These are phyloP conservation scores for Zoanthus sociatus DNA, from an alignment of 92 coral and sea anemone genomes.

Conservation along the genomic window DNA sequence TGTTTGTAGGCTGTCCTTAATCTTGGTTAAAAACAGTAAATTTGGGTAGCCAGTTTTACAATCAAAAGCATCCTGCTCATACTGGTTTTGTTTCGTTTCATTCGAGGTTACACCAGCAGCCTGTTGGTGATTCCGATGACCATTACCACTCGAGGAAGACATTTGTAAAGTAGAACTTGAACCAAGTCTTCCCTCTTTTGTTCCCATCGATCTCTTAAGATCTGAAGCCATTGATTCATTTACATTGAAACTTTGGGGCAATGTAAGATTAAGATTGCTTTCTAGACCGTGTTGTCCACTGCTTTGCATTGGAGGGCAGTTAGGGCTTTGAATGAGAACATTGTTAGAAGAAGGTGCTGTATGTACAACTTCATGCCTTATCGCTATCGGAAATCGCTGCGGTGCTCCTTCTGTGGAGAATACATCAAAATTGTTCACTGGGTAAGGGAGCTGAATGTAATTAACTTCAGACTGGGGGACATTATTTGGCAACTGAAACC, in stretches of 20 bases:
- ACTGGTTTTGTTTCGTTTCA: not conserved
- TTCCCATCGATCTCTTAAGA: not conserved
- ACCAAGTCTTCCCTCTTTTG: not conserved
- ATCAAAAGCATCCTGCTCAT: not conserved
- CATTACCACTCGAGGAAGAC: not conserved
- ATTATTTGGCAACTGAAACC: not conserved
- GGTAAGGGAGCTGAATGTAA: not conserved
- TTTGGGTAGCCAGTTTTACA: not conserved
- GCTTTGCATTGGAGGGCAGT: not conserved
- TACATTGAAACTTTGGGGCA: not conserved
- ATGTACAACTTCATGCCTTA: not conserved
- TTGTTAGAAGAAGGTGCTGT: not conserved
- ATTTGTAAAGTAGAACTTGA: not conserved
- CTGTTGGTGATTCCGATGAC: not conserved
- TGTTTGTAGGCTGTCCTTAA: not conserved
- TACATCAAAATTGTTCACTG: not conserved
- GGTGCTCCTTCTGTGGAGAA: not conserved
- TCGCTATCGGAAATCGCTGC: not conserved
- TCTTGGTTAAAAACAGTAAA: conserved; percentile 12
- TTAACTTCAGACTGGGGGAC: not conserved
- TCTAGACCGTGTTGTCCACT: not conserved
- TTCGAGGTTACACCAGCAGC: not conserved
- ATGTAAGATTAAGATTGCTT: not conserved
- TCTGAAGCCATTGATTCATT: not conserved
- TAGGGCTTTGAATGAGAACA: not conserved